Evolutionary conservation across 2,797 vertebrate species (phyloP), one percentile per base, ranked within the genome.

Genomic region (Halcyon leucocephala): DNA sequence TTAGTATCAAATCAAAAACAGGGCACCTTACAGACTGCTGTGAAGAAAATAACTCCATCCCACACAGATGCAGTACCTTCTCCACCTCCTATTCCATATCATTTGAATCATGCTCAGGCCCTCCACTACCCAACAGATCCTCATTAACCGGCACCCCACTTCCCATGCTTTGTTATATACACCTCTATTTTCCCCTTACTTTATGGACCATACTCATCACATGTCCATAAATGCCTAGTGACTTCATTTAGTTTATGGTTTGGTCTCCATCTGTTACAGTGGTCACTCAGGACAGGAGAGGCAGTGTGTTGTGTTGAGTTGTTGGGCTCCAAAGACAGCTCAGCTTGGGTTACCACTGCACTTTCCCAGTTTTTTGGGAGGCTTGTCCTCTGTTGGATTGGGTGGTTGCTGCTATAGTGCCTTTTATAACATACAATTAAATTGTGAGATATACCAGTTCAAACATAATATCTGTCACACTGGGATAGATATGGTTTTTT

Each of bases 121-220:
- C 17, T 70, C 18, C 21, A 26, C 14, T 29, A 12, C 12, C 7
- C 33, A 70, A 39, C 4, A 66, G 46, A 39, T 17, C 22, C n/a
- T 60, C 33, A 31, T 37, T 35, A 77, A 3, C 14, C 13, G 70
- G 9, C 24, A 15, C 0, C 2, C 4, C 1, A 2, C 24, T 65
- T 66, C 24, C 20, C 12, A 22, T 42, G 8, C 12, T 66, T 74
- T 58, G 9, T n/a, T 26, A 8, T 15, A 5, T 31, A 26, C 0
- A 2, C 8, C 7, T 52, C 4, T 14, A 29, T 51, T 14, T 13
- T 54, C 48, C 15, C 18, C 12, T 67, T 61, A 25, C 61, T 62
- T 66, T 46, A 28, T 24, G 48, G 33, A 20, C 24, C 24, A 18
- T 29, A 17, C 28, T 17, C 28, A 54, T 31, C 52, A 51, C 14